A percentile compares a stretch with the other conserved stretches of the same genome.
Evolutionary conservation across 2,113 vertebrate species (phyloP).

Genomic region (Syngnathus scovelli): DNA sequence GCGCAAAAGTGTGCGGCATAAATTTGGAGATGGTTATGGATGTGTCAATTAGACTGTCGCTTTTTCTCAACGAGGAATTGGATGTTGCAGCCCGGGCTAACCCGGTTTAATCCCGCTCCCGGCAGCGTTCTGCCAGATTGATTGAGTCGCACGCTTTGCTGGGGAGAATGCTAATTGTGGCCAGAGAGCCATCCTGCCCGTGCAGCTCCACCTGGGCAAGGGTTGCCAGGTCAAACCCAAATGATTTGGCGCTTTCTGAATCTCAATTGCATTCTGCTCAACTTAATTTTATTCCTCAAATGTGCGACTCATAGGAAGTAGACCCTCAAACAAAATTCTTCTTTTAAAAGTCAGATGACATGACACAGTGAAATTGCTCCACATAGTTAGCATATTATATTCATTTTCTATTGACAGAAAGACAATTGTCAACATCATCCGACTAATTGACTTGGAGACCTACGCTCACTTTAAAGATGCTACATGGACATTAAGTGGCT

Average conservation of each 20-base stretch:
- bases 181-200: conserved; percentile 47
- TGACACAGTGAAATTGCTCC: not conserved
- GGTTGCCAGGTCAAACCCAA: conserved; percentile 33
- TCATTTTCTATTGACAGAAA: not conserved
- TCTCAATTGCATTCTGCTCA: conserved; percentile 28
- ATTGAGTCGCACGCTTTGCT: conserved; percentile 40
- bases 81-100: conserved; percentile 37
- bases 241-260: conserved; percentile 48
- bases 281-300: conserved; percentile 13
- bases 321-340: not conserved
- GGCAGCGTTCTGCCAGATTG: conserved; percentile 28
- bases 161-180: conserved; percentile 48
- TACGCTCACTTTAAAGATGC: too few relatives aligned
- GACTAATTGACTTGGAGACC: not conserved
- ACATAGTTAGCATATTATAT: not conserved
- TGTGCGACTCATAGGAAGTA: not conserved
- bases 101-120: conserved; percentile 45
- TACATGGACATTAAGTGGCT: not conserved
- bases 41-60: conserved; percentile 44
- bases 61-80: conserved; percentile 43
- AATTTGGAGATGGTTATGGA: conserved; percentile 35
- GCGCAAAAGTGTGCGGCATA: conserved; percentile 27
- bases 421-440: not conserved
- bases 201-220: conserved; percentile 33
- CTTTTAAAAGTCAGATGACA: not conserved